Percentiles rank a stretch among this genome's conserved stretches.
Conservation (phyloP, 2,113 vertebrate species). For the Poeciliopsis prolifica region DNA sequence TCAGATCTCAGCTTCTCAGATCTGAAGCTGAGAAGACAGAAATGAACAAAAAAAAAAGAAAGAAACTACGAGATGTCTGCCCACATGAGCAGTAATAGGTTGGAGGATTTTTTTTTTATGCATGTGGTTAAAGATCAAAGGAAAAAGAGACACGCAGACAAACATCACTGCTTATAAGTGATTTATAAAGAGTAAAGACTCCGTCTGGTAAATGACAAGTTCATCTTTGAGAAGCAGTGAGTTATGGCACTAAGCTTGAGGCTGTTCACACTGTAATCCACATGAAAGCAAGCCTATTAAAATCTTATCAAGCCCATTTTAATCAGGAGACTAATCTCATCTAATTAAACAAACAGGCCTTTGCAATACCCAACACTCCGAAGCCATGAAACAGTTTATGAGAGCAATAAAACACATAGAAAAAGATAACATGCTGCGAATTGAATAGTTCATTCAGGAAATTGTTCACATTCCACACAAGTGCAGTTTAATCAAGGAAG, state of each 20-base stretch:
- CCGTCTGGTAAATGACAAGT: conserved; percentile 46
- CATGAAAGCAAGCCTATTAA: conserved; percentile 66
- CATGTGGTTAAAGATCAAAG: conserved; percentile 42
- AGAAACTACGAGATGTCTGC: conserved; percentile 65
- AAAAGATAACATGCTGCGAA: conserved; percentile 20
- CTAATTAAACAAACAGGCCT: conserved; percentile 60
- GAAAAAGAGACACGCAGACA: conserved; percentile 1
- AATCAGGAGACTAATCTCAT: conserved; percentile 71
- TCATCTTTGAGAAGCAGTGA: conserved; percentile 43
- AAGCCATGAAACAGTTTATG: conserved; percentile 36
- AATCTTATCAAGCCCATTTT: conserved; percentile 63
- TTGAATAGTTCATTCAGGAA: conserved; percentile 36
- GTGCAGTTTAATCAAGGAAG: conserved; percentile 29
- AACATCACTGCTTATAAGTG: conserved; percentile 16
- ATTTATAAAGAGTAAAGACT: conserved; percentile 8
- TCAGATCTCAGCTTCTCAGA: conserved; percentile 33
- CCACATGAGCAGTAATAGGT: conserved; percentile 2
- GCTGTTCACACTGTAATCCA: conserved; percentile 62
- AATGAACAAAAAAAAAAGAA: conserved; percentile 26
- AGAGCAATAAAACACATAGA: conserved; percentile 43
- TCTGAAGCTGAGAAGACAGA: conserved; percentile 28
- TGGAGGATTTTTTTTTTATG: conserved; percentile 18
- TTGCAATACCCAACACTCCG: conserved; percentile 37
- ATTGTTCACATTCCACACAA: conserved; percentile 34
- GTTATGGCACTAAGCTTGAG: conserved; percentile 47